A percentile compares a stretch with the other conserved stretches of the same genome.
Conservation (phyloP, 2,888 invertebrate genomes). For the Notocelia uddmanniana region DNA sequence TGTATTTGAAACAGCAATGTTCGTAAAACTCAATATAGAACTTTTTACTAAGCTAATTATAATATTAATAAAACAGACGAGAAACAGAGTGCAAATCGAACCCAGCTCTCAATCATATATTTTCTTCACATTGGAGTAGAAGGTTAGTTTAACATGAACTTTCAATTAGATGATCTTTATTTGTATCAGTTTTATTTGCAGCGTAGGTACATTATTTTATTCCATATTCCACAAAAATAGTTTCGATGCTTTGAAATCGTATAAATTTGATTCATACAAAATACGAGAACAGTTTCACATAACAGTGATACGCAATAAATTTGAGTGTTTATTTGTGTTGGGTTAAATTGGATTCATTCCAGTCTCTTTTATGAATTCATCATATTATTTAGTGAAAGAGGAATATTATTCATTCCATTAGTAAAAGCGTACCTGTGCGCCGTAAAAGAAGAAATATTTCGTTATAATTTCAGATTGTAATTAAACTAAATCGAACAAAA, state of each 20-base stretch:
- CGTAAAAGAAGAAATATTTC: not conserved
- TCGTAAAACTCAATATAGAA: too few species aligned
- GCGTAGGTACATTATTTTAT: not conserved
- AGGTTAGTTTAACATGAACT: not conserved
- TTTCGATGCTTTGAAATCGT: conserved; percentile 17
- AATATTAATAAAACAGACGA: not conserved
- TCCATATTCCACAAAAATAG: not conserved
- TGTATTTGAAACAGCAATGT: too few species aligned
- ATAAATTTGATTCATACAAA: conserved; percentile 2
- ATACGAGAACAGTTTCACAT: conserved; percentile 1
- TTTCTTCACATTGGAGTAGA: not conserved
- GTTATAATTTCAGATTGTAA: not conserved
- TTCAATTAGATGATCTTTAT: not conserved
- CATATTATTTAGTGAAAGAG: not conserved
- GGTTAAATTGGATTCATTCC: conserved; percentile 23
- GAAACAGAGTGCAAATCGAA: not conserved
- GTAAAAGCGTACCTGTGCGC: not conserved
- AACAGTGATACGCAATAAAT: conserved; percentile 11
- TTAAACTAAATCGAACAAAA: not conserved
- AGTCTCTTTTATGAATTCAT: not conserved
- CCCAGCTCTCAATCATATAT: not conserved
- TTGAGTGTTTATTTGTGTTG: conserved; percentile 23
- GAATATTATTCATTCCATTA: conserved; percentile 3
- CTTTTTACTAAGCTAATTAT: too few species aligned
- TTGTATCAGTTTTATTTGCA: not conserved